Conservation (phyloP, 1,140 invertebrate genomes). For the Microplitis demolitor region DNA sequence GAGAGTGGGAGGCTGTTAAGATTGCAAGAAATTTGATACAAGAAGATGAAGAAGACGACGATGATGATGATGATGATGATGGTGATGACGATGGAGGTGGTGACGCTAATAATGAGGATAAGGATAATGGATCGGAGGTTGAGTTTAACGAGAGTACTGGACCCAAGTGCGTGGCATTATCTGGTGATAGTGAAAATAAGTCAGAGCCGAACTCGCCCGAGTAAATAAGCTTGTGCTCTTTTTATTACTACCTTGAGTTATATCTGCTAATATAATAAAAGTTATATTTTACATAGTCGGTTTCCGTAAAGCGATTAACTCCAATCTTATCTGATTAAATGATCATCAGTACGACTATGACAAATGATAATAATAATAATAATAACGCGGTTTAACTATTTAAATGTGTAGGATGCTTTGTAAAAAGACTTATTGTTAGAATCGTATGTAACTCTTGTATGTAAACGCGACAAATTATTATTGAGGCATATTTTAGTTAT, state of each 20-base stretch:
- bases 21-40: constrained; percentile 88
- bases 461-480: too few species aligned
- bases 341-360: too few species aligned
- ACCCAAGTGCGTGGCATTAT: constrained; percentile 53
- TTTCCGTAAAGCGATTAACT: too few species aligned
- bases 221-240: constrained; percentile 9
- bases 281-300: too few species aligned
- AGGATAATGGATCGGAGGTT: constrained; percentile 67
- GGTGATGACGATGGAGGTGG: not conserved
- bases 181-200: constrained; percentile 48
- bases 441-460: too few species aligned
- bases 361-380: too few species aligned
- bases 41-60: constrained; percentile 81
- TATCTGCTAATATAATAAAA: not conserved
- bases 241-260: not conserved
- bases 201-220: constrained; percentile 38
- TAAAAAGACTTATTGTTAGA: too few species aligned
- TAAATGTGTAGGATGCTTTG: too few species aligned
- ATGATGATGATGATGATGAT: constrained; percentile 71
- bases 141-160: constrained; percentile 60
- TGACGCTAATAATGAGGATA: not conserved
- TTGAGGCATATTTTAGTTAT: too few species aligned
- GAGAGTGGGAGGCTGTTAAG: constrained; percentile 94
- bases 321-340: too few species aligned
- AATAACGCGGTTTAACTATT: too few species aligned